phyloP scores from a whole-genome alignment of 2,888 invertebrate species.

The Drosophila testacea region DNA sequence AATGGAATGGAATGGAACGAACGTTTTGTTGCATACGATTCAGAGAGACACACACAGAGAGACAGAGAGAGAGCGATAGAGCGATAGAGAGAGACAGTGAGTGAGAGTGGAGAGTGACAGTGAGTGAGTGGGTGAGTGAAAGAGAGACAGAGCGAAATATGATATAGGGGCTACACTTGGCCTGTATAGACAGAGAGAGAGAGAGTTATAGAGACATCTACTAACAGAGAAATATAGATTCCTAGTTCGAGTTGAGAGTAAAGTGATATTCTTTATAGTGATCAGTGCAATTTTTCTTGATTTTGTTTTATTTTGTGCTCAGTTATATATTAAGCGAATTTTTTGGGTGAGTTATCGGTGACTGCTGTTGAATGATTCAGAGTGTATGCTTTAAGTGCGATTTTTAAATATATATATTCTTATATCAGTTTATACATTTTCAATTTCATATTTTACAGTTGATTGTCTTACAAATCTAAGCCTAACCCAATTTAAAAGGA shows the following conservation, averaged over 20 bases:
- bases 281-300: slow-evolving; percentile 35
- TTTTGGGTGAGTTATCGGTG: slow-evolving; percentile 44
- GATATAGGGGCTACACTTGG: background rate
- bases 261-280: slow-evolving; percentile 27
- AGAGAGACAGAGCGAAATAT: background rate
- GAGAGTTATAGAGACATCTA: slow-evolving; percentile 9
- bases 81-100: slow-evolving; percentile 19
- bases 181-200: background rate
- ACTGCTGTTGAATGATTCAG: slow-evolving; percentile 27
- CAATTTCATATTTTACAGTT: slow-evolving; percentile 49
- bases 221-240: slow-evolving; percentile 9
- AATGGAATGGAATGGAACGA: slow-evolving; percentile 76
- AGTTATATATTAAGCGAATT: background rate
- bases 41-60: slow-evolving; percentile 54
- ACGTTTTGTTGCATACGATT: slow-evolving; percentile 74
- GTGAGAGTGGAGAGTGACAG: slow-evolving; percentile 24
- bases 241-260: slow-evolving; percentile 10
- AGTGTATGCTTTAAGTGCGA: slow-evolving; percentile 26
- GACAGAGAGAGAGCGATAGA: slow-evolving; percentile 30
- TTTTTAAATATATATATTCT: slow-evolving; percentile 22
- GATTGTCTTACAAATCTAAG: slow-evolving; percentile 39
- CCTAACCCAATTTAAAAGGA: slow-evolving; percentile 29
- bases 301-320: background rate
- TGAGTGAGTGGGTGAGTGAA: slow-evolving; percentile 11
- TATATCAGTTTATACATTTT: slow-evolving; percentile 31